Conservation (phyloP, 2,797 vertebrate genomes). For the Eutrigla gurnardus region DNA sequence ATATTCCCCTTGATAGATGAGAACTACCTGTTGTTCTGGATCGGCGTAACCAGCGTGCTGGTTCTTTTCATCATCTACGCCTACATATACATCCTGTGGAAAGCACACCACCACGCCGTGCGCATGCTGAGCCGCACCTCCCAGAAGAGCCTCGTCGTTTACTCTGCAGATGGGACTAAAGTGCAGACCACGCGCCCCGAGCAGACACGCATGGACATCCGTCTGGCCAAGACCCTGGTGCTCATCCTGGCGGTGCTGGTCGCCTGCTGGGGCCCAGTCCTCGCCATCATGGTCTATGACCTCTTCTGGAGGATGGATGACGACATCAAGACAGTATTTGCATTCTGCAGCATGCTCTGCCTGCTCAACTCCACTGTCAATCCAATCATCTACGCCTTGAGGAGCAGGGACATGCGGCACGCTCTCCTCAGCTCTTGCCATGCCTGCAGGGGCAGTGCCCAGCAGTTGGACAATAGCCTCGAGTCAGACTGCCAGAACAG, state of each 20-base stretch:
- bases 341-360: slow-evolving; percentile 99
- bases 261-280: slow-evolving; percentile 98
- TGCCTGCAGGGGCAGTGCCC: slow-evolving; percentile 89
- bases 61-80: slow-evolving; percentile 98
- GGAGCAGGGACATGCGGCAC: slow-evolving; percentile 97
- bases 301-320: slow-evolving; percentile 99
- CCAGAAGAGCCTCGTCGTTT: slow-evolving; percentile 97
- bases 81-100: slow-evolving; percentile 99
- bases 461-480: slow-evolving; percentile 97
- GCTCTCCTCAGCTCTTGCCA: slow-evolving; percentile 97
- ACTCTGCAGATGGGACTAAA: slow-evolving; percentile 95
- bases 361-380: slow-evolving; percentile 99
- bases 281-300: slow-evolving; percentile 99
- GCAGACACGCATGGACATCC: slow-evolving; percentile 98
- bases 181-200: slow-evolving; percentile 95
- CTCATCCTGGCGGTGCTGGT: slow-evolving; percentile 98
- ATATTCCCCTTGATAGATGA: slow-evolving; percentile 98
- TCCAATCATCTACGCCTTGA: slow-evolving; percentile 98
- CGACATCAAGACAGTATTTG: slow-evolving; percentile 97
- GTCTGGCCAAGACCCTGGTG: slow-evolving; percentile 98
- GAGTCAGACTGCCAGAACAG: slow-evolving; percentile 99
- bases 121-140: slow-evolving; percentile 97
- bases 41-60: slow-evolving; percentile 94
- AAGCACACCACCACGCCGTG: slow-evolving; percentile 96
- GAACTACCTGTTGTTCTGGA: slow-evolving; percentile 99